Percentiles rank a stretch among this genome's conserved stretches.
These are phyloP conservation scores for Opisthocomus hoazin DNA, from an alignment of 2,113 vertebrate species.

Conservation along the genomic window DNA sequence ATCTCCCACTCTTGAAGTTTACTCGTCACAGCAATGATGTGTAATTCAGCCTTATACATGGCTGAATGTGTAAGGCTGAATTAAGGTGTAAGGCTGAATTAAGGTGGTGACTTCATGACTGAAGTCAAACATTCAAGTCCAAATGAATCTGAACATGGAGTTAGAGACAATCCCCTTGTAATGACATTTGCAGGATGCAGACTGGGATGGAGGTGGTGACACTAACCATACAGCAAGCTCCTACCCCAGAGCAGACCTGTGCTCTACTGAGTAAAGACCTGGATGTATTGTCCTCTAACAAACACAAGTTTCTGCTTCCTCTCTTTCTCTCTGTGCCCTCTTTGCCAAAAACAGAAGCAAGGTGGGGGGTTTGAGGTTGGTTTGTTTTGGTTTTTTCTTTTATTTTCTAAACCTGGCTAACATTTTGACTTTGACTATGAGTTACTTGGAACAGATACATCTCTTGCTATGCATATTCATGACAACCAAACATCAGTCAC, in stretches of 20 bases:
- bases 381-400: too few species aligned
- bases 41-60: too few species aligned
- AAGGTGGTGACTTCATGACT: neutral
- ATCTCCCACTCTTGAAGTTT: neutral
- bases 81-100: neutral
- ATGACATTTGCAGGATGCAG: neutral
- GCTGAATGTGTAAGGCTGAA: fast-evolving
- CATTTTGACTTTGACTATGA: neutral
- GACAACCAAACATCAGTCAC: neutral
- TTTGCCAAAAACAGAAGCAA: neutral
- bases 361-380: too few species aligned
- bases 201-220: neutral
- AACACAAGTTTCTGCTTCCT: neutral
- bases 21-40: fast-evolving
- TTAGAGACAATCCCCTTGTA: neutral
- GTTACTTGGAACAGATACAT: neutral
- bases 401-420: neutral
- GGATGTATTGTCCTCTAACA: neutral
- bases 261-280: neutral
- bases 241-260: neutral
- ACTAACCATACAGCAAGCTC: neutral
- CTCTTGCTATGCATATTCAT: neutral
- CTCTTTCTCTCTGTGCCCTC: neutral
- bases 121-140: neutral
- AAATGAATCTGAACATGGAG: neutral